Base-by-base conservation (phyloP, 2,888 invertebrate genomes). In the Amiota mariae region DNA sequence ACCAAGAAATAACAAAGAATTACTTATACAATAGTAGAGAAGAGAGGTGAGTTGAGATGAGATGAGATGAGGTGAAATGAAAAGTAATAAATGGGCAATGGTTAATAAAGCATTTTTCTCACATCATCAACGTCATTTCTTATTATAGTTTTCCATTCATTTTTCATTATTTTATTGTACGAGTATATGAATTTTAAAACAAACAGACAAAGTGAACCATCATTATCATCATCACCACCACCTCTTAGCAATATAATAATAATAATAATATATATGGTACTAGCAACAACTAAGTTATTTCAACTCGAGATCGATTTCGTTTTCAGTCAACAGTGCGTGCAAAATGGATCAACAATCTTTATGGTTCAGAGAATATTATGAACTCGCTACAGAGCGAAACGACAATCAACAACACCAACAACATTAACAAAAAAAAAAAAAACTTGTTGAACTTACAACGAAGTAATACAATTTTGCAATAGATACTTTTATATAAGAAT, bases 81-180 rank as follows among this genome's bases (percentile, higher is more conserved):
- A 24, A 4, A 6, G 36, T 36, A 36, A 6, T 36, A 36, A 36
- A 36, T 36, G 36, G 36, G 6, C 6, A 36, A 6, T 36, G 36
- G 4, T 36, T 80, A 77, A 82, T 84, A 82, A 81, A 78, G 82
- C 81, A 79, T 79, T 76, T 81, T 83, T 83, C 84, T 83, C 84
- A 83, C 82, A 83, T 84, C 82, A 80, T 84, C 82, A 81, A 82
- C 6, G n/a, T 13, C 13, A 13, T 36, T 11, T 63, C 9, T 24
- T n/a, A 20, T 59, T 15, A n/a, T n/a, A 4, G 6, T 54, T 54
- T 54, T 54, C 3, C 12, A n/a, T 54, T 63, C 46, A 36, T 63
- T 24, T 63, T 63, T 63, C 36, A 63, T 63, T 63, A 36, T 13
- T 54, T 24, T 20, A 20, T n/a, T n/a, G n/a, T n/a, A n/a, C n/a